Evolutionary conservation across 1,140 invertebrate genomes (phyloP).

Genomic region (Platyscapa corneri): DNA sequence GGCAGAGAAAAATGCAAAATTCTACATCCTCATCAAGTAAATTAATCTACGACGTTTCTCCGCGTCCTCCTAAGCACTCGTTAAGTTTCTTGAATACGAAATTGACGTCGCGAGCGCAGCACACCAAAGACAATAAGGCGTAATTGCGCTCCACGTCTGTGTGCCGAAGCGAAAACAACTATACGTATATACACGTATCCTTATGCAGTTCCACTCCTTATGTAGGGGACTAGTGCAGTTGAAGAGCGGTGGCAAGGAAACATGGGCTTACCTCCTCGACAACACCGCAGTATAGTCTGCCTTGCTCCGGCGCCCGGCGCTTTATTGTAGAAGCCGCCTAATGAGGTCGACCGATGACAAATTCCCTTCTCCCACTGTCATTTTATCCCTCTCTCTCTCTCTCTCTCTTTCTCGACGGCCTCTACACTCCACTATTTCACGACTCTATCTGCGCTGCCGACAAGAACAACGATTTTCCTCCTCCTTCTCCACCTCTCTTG

Average conservation of each 20-base stretch:
- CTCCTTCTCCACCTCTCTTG: background rate
- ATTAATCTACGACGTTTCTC: slow-evolving; percentile 36
- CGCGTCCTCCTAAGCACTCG: slow-evolving; percentile 22
- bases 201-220: background rate
- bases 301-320: background rate
- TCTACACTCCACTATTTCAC: background rate
- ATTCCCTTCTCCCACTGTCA: slow-evolving; percentile 6
- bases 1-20: slow-evolving; percentile 48
- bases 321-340: slow-evolving; percentile 40
- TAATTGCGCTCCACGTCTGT: slow-evolving; percentile 27
- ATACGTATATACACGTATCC: background rate
- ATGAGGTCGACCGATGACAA: slow-evolving; percentile 48
- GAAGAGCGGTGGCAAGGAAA: slow-evolving; percentile 17
- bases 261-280: slow-evolving; percentile 30
- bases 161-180: background rate
- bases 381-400: slow-evolving; percentile 20
- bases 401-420: background rate
- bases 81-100: slow-evolving; percentile 49
- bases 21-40: slow-evolving; percentile 52
- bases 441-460: background rate
- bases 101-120: slow-evolving; percentile 32
- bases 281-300: background rate
- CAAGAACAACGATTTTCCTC: background rate
- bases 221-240: background rate
- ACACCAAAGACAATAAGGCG: slow-evolving; percentile 41